Base-by-base conservation (phyloP, 2,888 invertebrate species). In the Parthenolecanium corni region DNA sequence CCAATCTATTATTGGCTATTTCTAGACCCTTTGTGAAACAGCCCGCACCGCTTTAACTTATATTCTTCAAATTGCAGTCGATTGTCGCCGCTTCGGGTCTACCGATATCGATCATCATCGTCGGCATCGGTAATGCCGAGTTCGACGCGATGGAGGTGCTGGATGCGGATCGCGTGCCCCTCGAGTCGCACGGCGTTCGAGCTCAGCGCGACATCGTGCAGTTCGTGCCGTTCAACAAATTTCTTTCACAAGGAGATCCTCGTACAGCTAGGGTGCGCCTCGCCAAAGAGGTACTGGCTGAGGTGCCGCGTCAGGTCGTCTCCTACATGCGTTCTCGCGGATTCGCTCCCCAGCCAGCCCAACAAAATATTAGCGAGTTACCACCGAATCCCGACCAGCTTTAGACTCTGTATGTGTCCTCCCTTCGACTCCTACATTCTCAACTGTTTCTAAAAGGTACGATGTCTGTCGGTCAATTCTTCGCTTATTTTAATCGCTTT, bases 141-240 rank as follows among this genome's bases (percentile, higher is more conserved):
- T 71, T 71, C 64, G 64, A 66, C 12, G 70, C 70, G 4, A 71
- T 71, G 71, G 70, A 71, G 54, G 64, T 66, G 18, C 65, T 71
- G 31, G 71, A 71, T 62, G 70, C 70, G 4, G 71, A 71, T 64
- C 69, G 68, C 11, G 68, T 69, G 5, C 68, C 68, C 5, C 64
- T 71, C n/a, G 64, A 66, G 46, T 64, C 67, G 2, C 68, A 67
- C 12, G 70, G 70, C 5, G 63, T 65, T n/a, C 66, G 64, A 54
- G 80, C 80, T 44, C 75, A 75, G 44, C 70, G 80, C 63, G 81
- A 81, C 70, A 81, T 81, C 67, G 81, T 81, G 1, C 81, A 79
- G 74, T 79, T 79, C 73, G 79, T 79, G 12, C 78, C 79, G 18
- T 76, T 78, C 68, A 70, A 75, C 66, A 69, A 74, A 62, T 74